Base-by-base conservation (phyloP, 1,140 invertebrate genomes). In the Bombus picipes region DNA sequence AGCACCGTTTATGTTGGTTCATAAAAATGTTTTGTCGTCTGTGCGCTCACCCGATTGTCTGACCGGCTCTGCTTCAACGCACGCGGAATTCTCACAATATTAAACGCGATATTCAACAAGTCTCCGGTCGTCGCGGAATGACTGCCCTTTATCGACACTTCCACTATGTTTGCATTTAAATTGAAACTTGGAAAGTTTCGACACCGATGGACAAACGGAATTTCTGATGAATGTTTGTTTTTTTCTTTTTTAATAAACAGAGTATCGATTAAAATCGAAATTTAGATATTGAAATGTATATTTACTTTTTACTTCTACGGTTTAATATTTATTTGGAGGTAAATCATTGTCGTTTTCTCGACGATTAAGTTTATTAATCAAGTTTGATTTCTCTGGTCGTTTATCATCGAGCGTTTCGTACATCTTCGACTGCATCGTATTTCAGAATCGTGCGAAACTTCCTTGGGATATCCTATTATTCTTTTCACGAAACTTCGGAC, bases 21-120 rank as follows among this genome's bases (percentile, higher is more conserved):
- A 43, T 84, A 79, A 84, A 59, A 78, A 80, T 79, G 68, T 72
- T 72, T 80, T 34, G 32, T 37, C 76, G 12, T 4, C 13, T 12
- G 43, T 25, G 53, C 18, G 47, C n/a, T n/a, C 53, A 39, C 2
- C 18, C 70, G 13, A 81, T 81, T 73, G 53, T 47, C 57, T 10
- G 39, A 1, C 25, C 41, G 47, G 18, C 47, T 53, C 5, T 62
- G 53, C 15, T 39, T n/a, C 25, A 18, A 53, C 62, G 77, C 41
- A 53, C 39, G 10, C 39, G 79, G 6, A 13, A 39, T 53, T 81
- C 70, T 28, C 70, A 18, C 53, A n/a, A 59, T 73, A 81, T 81
- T 59, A 59, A 73, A 47, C 43, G 43, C 41, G 59, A 25, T 65
- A 65, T 65, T 74, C 81, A 82, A 82, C 81, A 82, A 82, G 81